Evolutionary conservation across 1,140 invertebrate genomes (phyloP).

Genomic region (Bilobella aurantiaca): DNA sequence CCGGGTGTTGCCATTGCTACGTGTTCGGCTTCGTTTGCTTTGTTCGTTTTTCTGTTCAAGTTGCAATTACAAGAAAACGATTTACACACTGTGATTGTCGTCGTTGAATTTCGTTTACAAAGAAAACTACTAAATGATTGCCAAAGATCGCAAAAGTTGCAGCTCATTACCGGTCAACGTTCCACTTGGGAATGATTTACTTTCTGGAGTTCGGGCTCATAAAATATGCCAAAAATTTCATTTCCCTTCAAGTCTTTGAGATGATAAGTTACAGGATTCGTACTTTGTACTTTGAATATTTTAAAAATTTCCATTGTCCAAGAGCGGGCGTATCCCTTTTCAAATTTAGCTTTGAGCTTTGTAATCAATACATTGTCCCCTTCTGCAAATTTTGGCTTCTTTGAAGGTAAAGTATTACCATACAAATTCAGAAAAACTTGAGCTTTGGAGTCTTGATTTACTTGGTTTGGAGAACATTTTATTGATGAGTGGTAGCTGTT

Average conservation of each 20-base stretch:
- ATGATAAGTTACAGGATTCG: not conserved
- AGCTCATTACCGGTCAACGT: no score
- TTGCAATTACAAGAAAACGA: no score
- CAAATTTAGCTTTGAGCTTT: no score
- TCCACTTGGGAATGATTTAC: not conserved
- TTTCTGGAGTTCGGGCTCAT: not conserved
- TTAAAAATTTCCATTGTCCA: slow-evolving; percentile 1
- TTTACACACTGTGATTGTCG: no score
- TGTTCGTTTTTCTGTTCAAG: no score
- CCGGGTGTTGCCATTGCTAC: not conserved
- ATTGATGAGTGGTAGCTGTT: slow-evolving; percentile 15
- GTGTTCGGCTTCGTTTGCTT: not conserved
- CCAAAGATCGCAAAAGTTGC: no score
- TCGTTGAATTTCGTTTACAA: no score
- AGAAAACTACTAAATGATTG: no score
- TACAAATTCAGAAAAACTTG: slow-evolving; percentile 4
- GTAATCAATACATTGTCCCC: no score
- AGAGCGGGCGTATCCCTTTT: not conserved
- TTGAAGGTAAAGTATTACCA: no score
- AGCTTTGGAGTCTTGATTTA: slow-evolving; percentile 1
- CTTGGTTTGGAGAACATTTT: slow-evolving; percentile 6
- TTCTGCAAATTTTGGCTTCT: no score
- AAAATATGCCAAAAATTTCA: not conserved
- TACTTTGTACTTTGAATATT: not conserved
- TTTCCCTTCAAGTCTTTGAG: not conserved